These are phyloP conservation scores for Eudyptes chrysolophus DNA, from an alignment of 2,113 vertebrate species.

Conservation along the genomic window DNA sequence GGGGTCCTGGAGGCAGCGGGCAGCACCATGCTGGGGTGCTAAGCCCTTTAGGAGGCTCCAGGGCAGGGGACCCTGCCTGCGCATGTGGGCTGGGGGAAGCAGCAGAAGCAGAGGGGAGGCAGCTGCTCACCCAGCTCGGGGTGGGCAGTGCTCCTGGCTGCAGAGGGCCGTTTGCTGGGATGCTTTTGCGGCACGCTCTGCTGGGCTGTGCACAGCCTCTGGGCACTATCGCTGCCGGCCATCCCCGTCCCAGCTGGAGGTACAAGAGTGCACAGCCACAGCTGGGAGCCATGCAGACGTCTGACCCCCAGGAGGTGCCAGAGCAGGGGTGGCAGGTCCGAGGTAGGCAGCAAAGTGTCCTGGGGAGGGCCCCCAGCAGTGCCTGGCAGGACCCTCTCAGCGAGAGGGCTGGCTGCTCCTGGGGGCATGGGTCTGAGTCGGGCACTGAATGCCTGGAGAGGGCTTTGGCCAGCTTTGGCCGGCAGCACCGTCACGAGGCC, in stretches of 20 bases:
- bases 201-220: neutral
- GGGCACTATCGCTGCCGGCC: neutral
- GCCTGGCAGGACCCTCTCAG: neutral
- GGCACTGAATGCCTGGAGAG: neutral
- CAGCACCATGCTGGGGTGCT: neutral
- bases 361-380: neutral
- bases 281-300: fast-evolving
- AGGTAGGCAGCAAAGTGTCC: neutral
- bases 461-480: neutral
- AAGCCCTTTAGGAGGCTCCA: neutral
- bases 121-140: neutral
- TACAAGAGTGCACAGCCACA: neutral
- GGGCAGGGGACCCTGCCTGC: neutral
- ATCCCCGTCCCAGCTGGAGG: fast-evolving
- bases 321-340: fast-evolving
- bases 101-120: neutral
- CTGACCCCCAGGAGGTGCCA: fast-evolving
- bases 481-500: neutral
- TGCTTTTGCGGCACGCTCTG: neutral
- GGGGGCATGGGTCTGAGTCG: fast-evolving
- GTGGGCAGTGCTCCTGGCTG: neutral
- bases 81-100: fast-evolving
- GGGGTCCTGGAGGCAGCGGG: neutral
- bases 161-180: neutral
- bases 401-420: neutral